Conservation (phyloP, 1,140 invertebrate species). For the Drosophila lacteicornis region DNA sequence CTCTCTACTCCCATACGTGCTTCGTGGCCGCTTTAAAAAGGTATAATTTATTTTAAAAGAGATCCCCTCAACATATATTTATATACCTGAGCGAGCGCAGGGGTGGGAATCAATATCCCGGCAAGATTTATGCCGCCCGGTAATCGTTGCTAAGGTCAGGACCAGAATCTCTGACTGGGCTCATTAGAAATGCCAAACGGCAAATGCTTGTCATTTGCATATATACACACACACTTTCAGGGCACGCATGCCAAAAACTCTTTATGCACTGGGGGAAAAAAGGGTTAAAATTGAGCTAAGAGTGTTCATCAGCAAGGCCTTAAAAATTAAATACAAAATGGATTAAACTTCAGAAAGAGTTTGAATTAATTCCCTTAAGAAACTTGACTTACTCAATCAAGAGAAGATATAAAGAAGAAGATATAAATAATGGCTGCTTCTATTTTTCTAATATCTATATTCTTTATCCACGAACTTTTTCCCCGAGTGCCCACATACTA, state of each 20-base stretch:
- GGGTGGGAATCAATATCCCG: slow-evolving; percentile 70
- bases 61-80: slow-evolving; percentile 60
- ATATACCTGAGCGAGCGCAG: slow-evolving; percentile 17
- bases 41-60: slow-evolving; percentile 81
- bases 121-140: slow-evolving; percentile 73
- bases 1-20: slow-evolving; percentile 38
- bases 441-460: not conserved
- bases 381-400: not conserved
- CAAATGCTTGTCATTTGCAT: slow-evolving; percentile 80
- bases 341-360: no score
- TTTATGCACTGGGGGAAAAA: slow-evolving; percentile 6
- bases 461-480: not conserved
- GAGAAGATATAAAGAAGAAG: no score
- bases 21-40: slow-evolving; percentile 73
- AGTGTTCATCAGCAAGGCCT: not conserved
- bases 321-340: no score
- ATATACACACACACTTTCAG: slow-evolving; percentile 26
- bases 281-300: no score
- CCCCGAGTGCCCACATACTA: slow-evolving; percentile 8
- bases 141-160: slow-evolving; percentile 76
- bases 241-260: slow-evolving; percentile 16
- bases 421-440: no score
- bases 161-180: slow-evolving; percentile 59
- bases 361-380: not conserved
- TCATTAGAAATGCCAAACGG: slow-evolving; percentile 79